These are phyloP conservation scores for Poecilia gillii DNA, from an alignment of 2,797 vertebrate species.

Conservation along the genomic window DNA sequence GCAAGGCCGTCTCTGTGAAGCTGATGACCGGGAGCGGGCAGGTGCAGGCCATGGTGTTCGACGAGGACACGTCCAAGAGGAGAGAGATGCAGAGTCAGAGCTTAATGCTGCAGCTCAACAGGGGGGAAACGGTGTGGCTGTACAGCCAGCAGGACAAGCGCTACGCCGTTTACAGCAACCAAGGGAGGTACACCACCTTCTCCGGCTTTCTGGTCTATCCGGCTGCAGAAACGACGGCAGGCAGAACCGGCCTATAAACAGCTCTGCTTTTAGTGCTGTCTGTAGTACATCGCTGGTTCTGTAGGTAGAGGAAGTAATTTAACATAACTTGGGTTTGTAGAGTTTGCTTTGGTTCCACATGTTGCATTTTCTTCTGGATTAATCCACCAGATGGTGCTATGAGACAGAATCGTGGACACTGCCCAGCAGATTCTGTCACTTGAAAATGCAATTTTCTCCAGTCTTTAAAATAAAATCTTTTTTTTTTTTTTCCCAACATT, in stretches of 20 bases:
- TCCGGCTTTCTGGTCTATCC: constrained; percentile 85
- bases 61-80: constrained; percentile 80
- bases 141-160: constrained; percentile 85
- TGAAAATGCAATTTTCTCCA: constrained; percentile 21
- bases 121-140: constrained; percentile 81
- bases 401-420: constrained; percentile 24
- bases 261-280: constrained; percentile 9
- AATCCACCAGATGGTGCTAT: constrained; percentile 67
- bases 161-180: constrained; percentile 86
- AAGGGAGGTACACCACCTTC: constrained; percentile 85
- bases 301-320: constrained; percentile 28
- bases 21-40: constrained; percentile 81
- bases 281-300: constrained; percentile 2
- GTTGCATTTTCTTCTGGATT: constrained; percentile 22
- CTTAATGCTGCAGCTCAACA: constrained; percentile 75
- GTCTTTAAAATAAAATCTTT: background rate
- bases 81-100: constrained; percentile 87
- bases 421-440: constrained; percentile 3
- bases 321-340: constrained; percentile 4
- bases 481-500: background rate
- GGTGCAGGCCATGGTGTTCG: constrained; percentile 86
- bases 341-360: background rate
- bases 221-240: constrained; percentile 43
- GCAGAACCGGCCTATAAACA: constrained; percentile 67
- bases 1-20: constrained; percentile 82